Conservation (phyloP, 2,888 invertebrate genomes). For the Drosophila percnosoma region DNA sequence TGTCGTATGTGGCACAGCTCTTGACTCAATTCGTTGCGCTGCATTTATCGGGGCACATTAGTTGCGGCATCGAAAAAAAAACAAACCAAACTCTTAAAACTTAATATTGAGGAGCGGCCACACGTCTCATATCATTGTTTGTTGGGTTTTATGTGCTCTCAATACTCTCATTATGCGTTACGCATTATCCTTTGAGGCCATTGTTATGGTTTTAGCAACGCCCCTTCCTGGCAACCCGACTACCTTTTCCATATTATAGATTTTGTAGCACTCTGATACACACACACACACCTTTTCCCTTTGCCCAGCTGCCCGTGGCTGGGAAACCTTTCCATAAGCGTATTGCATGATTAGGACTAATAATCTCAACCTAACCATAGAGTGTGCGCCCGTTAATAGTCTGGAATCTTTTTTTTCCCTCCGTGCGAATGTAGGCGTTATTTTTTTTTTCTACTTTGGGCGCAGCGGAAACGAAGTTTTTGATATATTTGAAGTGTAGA, state of each 20-base stretch:
- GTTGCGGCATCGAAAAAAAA: conserved; percentile 41
- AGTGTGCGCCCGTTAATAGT: conserved; percentile 63
- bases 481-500: conserved; percentile 24
- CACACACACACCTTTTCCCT: conserved; percentile 52
- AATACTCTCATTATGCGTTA: conserved; percentile 68
- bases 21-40: conserved; percentile 66
- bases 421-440: conserved; percentile 32
- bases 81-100: conserved; percentile 17
- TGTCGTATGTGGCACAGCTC: conserved; percentile 48
- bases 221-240: conserved; percentile 78
- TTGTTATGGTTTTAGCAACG: conserved; percentile 73
- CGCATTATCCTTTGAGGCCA: conserved; percentile 71
- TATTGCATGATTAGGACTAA: conserved; percentile 73
- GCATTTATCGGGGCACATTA: conserved; percentile 53
- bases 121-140: conserved; percentile 48
- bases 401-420: conserved; percentile 16
- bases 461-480: conserved; percentile 44
- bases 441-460: conserved; percentile 12
- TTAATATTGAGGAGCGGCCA: conserved; percentile 22
- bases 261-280: conserved; percentile 28
- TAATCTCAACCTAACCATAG: conserved; percentile 53
- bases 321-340: conserved; percentile 41
- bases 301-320: conserved; percentile 39
- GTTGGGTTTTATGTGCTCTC: conserved; percentile 22
- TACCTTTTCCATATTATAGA: conserved; percentile 60